Base-by-base conservation (phyloP, 1,140 invertebrate genomes). In the Brachionus calyciflorus region DNA sequence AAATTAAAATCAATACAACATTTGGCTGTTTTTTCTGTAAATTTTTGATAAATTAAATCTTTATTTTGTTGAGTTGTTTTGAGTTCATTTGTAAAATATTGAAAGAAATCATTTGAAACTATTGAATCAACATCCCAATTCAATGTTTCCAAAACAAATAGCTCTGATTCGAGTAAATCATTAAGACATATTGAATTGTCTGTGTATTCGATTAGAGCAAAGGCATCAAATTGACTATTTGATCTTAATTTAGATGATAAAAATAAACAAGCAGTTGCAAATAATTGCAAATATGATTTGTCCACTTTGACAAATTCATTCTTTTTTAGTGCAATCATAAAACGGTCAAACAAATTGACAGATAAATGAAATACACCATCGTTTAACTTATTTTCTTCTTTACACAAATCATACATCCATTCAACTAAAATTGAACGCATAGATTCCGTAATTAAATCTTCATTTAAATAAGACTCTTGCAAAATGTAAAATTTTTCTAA, bases 201-300 rank as follows among this genome's bases (percentile, higher is more conserved):
- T 33, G 55, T 60, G 55, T 60, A 60, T 60, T 60, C 55, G 37
- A 60, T 60, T 60, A 60, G 30, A 60, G 9, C 37, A 9, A 37
- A 37, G 9, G 55, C 55, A 60, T 19, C 37, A n/a, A 60, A 60
- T 17, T 60, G 33, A 37, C 28, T 19, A 1, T 60, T 33, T 21
- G 55, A 60, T 60, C 37, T 60, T 19, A 37, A 17, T 60, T 60
- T 60, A 33, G 55, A 60, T 21, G 55, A 60, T 10, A 60, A 7
- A 37, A 60, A 60, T 9, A 60, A 33, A 21, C 55, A 60, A 37
- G 28, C 55, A 30, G 55, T 60, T 14, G 55, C 55, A 60, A 60
- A 60, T 33, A 60, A 60, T 37, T 60, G 55, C n/a, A 60, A 37
- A 60, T 60, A 60, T 4, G 55, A 60, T 33, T 60, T 60, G 55